Evolutionary conservation across 2,888 invertebrate genomes (phyloP).

Genomic region (Aspidapion aeneum): DNA sequence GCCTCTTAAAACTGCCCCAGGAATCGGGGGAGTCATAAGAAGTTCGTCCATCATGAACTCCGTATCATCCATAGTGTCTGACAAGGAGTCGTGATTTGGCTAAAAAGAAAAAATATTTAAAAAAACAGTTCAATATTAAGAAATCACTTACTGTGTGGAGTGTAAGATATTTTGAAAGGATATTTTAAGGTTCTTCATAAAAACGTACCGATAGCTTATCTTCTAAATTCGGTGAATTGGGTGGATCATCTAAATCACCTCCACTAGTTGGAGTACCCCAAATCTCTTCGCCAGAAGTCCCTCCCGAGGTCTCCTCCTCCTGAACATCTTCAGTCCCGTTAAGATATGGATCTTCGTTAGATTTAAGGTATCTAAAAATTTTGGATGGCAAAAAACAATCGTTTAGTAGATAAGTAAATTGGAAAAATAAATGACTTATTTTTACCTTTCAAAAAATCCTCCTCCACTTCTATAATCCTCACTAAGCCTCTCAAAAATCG

Average conservation of each 20-base stretch:
- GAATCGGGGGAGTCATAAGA: slow-evolving; percentile 72
- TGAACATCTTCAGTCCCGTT: slow-evolving; percentile 51
- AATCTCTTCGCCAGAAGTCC: slow-evolving; percentile 80
- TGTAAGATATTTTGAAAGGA: too few relatives aligned
- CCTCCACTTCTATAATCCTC: slow-evolving; percentile 47
- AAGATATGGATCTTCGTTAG: slow-evolving; percentile 44
- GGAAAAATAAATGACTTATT: too few relatives aligned
- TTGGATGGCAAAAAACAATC: neutral
- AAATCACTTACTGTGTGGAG: too few relatives aligned
- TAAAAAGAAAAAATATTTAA: slow-evolving; percentile 18
- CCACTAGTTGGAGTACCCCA: slow-evolving; percentile 90
- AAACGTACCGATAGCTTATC: neutral
- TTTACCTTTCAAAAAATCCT: slow-evolving; percentile 50
- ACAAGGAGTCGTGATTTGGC: slow-evolving; percentile 47
- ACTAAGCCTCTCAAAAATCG: slow-evolving; percentile 62
- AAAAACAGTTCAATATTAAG: slow-evolving; percentile 1
- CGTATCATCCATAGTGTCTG: slow-evolving; percentile 70
- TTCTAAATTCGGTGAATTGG: slow-evolving; percentile 57
- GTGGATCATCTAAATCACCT: slow-evolving; percentile 70
- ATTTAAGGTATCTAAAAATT: slow-evolving; percentile 54
- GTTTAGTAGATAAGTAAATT: too few relatives aligned
- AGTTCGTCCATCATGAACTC: slow-evolving; percentile 81
- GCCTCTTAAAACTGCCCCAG: slow-evolving; percentile 68
- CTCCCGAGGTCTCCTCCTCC: slow-evolving; percentile 82
- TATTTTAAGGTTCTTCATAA: too few relatives aligned